Conservation (phyloP, 1,140 invertebrate genomes). For the Lepidotrigona ventralis region DNA sequence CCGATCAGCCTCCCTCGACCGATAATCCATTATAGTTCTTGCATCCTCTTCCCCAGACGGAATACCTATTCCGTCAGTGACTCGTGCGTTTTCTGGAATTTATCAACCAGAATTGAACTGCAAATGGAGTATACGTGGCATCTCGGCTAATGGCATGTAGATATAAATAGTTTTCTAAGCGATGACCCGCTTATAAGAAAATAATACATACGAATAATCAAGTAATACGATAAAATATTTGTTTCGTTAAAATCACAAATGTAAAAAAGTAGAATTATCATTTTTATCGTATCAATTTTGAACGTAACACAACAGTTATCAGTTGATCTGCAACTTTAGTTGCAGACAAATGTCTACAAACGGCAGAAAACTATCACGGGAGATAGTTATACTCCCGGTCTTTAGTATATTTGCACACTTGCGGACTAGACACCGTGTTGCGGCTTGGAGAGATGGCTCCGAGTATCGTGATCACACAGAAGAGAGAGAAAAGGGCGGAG, state of each 20-base stretch:
- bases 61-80: conserved; percentile 58
- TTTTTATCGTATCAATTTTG: no score
- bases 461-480: conserved; percentile 16
- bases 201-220: neutral
- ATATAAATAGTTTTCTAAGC: conserved; percentile 44
- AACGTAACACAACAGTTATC: no score
- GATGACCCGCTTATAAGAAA: conserved; percentile 2
- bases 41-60: conserved; percentile 58
- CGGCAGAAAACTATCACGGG: neutral
- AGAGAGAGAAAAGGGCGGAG: conserved; percentile 63
- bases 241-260: neutral
- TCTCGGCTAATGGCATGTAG: conserved; percentile 37
- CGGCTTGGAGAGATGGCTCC: conserved; percentile 10
- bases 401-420: conserved; percentile 66
- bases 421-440: conserved; percentile 38
- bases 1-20: conserved; percentile 63
- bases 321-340: no score
- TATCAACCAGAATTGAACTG: conserved; percentile 73
- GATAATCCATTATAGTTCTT: conserved; percentile 77
- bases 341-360: neutral
- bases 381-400: conserved; percentile 16
- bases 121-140: conserved; percentile 69
- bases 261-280: no score
- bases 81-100: conserved; percentile 74
- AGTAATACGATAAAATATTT: neutral